These are phyloP conservation scores for Pitangus sulphuratus DNA, from an alignment of 2,797 vertebrate genomes.

Conservation along the genomic window DNA sequence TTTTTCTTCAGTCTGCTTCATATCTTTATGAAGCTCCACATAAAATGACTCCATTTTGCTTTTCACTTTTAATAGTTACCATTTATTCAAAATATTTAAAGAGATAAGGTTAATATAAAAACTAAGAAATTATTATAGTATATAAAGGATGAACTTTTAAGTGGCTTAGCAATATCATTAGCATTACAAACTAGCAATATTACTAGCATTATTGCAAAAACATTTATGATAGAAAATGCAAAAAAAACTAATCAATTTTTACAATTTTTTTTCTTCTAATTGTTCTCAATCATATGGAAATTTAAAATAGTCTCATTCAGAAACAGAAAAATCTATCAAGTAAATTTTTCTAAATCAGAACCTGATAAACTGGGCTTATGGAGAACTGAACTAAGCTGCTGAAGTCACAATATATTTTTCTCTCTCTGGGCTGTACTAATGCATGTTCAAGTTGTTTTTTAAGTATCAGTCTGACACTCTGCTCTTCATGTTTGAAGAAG, in stretches of 20 bases:
- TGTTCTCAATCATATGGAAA: neutral
- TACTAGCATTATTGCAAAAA: neutral
- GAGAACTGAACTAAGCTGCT: neutral
- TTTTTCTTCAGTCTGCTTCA: neutral
- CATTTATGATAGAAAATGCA: neutral
- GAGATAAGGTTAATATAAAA: neutral
- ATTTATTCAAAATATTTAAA: neutral
- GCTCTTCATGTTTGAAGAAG: neutral
- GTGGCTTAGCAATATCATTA: neutral
- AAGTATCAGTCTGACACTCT: neutral
- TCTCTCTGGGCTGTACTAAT: neutral
- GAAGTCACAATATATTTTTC: neutral
- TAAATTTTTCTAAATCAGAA: neutral
- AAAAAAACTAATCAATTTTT: neutral
- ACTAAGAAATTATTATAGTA: neutral
- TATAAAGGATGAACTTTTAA: neutral
- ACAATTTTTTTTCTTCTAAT: neutral
- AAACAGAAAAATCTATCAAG: neutral
- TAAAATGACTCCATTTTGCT: neutral
- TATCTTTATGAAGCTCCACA: neutral
- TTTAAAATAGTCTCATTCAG: neutral
- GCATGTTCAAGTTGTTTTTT: neutral
- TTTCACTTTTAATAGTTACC: neutral
- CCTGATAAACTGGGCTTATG: neutral
- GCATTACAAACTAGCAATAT: neutral